These are phyloP conservation scores for Thumatha senex DNA, from an alignment of 2,888 invertebrate genomes.

Conservation along the genomic window DNA sequence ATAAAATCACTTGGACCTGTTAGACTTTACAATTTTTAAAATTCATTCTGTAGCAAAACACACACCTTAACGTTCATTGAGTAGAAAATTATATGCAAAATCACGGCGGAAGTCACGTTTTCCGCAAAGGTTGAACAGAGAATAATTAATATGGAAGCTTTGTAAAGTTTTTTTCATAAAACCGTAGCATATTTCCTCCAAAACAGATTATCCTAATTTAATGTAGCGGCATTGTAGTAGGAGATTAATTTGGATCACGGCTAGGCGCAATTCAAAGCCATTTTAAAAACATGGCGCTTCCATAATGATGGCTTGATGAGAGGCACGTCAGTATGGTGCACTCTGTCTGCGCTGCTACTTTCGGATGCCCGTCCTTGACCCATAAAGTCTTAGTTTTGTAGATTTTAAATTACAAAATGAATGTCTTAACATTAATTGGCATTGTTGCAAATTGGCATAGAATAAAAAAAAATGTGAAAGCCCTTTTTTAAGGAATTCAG, in stretches of 20 bases:
- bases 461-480: too few species aligned
- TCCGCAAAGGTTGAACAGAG: constrained; percentile 56
- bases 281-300: constrained; percentile 80
- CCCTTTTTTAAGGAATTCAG: too few species aligned
- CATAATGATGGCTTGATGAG: constrained; percentile 80
- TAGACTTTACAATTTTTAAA: constrained; percentile 42
- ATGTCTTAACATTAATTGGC: constrained; percentile 25
- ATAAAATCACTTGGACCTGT: constrained; percentile 67
- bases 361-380: constrained; percentile 22
- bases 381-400: constrained; percentile 18
- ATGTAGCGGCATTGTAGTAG: constrained; percentile 66
- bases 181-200: constrained; percentile 50
- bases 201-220: constrained; percentile 64
- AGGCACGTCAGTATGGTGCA: constrained; percentile 60
- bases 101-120: constrained; percentile 70
- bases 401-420: constrained; percentile 37
- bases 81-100: constrained; percentile 80
- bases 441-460: neutral
- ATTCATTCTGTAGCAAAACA: constrained; percentile 20
- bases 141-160: constrained; percentile 70
- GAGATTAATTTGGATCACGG: constrained; percentile 73
- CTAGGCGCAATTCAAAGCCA: constrained; percentile 69
- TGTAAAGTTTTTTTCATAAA: constrained; percentile 55
- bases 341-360: constrained; percentile 27
- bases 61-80: constrained; percentile 62